phyloP scores from a whole-genome alignment of 1,140 invertebrate species.

The Archegozetes longisetosus region DNA sequence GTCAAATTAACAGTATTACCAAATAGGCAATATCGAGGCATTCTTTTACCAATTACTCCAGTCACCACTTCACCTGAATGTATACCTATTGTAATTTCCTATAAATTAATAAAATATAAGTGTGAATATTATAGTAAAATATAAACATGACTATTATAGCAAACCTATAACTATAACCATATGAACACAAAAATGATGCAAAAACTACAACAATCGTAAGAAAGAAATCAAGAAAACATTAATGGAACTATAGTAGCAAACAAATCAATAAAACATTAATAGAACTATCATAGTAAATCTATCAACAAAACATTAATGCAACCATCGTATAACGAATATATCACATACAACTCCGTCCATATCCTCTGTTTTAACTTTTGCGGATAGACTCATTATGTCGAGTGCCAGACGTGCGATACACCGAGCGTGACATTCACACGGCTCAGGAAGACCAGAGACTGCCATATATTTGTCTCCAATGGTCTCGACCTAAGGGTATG shows the following conservation, averaged over 20 bases:
- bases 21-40: constrained; percentile 93
- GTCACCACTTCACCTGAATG: constrained; percentile 91
- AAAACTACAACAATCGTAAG: too few relatives aligned
- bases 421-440: constrained; percentile 71
- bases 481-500: constrained; percentile 71
- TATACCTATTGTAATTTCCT: constrained; percentile 90
- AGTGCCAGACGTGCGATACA: constrained; percentile 81
- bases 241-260: too few relatives aligned
- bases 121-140: too few relatives aligned
- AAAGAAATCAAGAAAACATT: too few relatives aligned
- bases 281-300: too few relatives aligned
- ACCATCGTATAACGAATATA: too few relatives aligned
- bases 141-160: too few relatives aligned
- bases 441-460: constrained; percentile 86
- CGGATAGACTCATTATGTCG: constrained; percentile 87
- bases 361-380: constrained; percentile 61
- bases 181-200: too few relatives aligned
- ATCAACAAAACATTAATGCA: too few relatives aligned
- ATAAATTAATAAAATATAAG: neutral
- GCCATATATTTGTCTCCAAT: constrained; percentile 99
- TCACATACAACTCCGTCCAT: constrained; percentile 62
- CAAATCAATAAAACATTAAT: too few relatives aligned
- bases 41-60: constrained; percentile 86
- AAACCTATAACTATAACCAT: too few relatives aligned
- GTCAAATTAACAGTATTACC: constrained; percentile 93